Base-by-base conservation (phyloP, 2,113 vertebrate species). In the Osmerus eperlanus region DNA sequence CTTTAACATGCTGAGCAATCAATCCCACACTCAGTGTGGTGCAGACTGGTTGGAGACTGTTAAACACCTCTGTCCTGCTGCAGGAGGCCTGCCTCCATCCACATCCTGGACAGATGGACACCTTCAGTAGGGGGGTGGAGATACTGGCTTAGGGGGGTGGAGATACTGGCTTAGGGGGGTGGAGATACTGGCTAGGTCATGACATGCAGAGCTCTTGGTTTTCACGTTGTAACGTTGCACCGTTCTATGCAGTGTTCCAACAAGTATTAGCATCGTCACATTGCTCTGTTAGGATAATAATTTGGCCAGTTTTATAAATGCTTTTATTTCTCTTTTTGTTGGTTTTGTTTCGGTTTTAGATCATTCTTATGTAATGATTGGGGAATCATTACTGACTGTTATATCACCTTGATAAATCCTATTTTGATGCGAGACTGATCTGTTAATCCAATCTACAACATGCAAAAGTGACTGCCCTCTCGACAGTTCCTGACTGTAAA, bases 401-500 rank as follows among this genome's bases (percentile, higher is more conserved):
- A 65, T 47, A 67, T 77, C 70, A 58, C 60, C 68, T 76, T 80
- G 66, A 74, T 63, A 11, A 21, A 11, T 47, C 41, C 41, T 41
- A 41, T 36, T 8, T 41, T 36, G 62, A 65, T 65, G 16, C 0
- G 18, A 63, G 18, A 63, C 4, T 6, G 18, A 19, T 19, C 21
- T 21, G 58, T 23, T 19, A 32, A 36, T 6, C 32, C 15, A 65
- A 65, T 78, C 67, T 81, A 23, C 3, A 77, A 77, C 51, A 74
- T 75, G 73, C 65, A 78, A 78, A 75, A 81, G 28, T 63, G 68
- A 84, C 78, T 83, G 79, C 81, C 79, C 79, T 86, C 77, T 68
- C 80, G 76, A 53, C 64, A 71, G 78, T 74, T 81, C 55, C 71
- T 54, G 71, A 76, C 65, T 63, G 85, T 88, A 88, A 81, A 89